These are phyloP conservation scores for Zosterops pallidus DNA, from an alignment of 2,113 vertebrate species.

Conservation along the genomic window DNA sequence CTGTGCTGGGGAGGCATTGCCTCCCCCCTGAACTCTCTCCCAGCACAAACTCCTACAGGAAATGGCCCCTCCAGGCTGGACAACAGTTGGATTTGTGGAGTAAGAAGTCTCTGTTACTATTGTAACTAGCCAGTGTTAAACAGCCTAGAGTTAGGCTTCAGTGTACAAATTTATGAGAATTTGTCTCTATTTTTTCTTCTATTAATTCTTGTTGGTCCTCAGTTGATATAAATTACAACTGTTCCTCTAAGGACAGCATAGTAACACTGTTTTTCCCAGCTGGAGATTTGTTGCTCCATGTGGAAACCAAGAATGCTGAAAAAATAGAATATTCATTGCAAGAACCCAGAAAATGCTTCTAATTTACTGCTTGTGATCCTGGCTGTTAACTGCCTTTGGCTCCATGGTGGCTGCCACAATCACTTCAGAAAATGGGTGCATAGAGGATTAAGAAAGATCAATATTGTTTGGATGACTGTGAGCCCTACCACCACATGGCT, in stretches of 20 bases:
- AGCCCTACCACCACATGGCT: neutral
- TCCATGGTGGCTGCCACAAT: neutral
- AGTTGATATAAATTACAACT: neutral
- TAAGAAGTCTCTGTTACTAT: neutral
- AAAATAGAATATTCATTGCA: conserved; percentile 9
- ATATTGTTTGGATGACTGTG: neutral
- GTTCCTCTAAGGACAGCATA: neutral
- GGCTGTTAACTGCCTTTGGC: neutral
- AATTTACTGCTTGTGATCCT: conserved; percentile 10
- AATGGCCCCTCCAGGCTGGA: neutral
- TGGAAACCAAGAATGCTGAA: neutral
- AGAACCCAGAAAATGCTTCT: neutral
- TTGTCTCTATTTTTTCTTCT: neutral
- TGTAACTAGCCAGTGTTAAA: neutral
- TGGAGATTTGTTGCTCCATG: neutral
- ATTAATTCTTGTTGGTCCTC: neutral
- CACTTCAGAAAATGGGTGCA: neutral
- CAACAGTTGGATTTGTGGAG: neutral
- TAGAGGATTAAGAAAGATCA: neutral
- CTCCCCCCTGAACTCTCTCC: neutral
- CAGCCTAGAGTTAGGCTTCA: neutral
- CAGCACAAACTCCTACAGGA: neutral
- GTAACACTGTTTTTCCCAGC: neutral
- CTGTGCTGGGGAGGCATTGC: neutral
- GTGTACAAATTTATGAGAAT: neutral